These are phyloP conservation scores for Passerina amoena DNA, from an alignment of 2,113 vertebrate species.

Conservation along the genomic window DNA sequence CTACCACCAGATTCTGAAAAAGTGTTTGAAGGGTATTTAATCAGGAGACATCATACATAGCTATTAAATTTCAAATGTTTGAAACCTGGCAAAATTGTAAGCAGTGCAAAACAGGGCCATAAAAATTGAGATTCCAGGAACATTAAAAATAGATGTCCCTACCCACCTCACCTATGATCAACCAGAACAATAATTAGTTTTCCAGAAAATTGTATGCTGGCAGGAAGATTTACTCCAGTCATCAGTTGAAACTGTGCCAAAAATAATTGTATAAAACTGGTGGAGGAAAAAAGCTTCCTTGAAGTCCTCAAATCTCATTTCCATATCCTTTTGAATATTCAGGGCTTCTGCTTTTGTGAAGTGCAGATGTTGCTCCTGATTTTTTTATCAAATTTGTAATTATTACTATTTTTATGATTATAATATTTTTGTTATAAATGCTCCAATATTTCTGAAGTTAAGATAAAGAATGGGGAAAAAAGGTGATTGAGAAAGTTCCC, in stretches of 20 bases:
- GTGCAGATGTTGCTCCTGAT: fast-evolving
- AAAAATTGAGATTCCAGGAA: background rate
- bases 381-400: background rate
- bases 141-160: background rate
- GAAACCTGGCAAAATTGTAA: background rate
- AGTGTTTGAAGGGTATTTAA: background rate
- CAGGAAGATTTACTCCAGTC: background rate
- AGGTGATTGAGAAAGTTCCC: background rate
- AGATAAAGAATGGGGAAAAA: background rate
- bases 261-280: background rate
- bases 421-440: background rate
- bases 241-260: background rate
- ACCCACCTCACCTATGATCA: background rate
- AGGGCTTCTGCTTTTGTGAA: background rate
- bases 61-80: background rate
- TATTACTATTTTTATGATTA: background rate
- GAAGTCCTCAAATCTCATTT: background rate
- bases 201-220: background rate
- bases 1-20: background rate
- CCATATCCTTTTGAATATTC: background rate
- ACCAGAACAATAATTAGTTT: background rate
- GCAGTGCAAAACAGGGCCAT: background rate
- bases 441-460: background rate
- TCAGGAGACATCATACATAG: background rate
- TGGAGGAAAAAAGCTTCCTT: background rate